Evolutionary conservation across 2,888 invertebrate species (phyloP), one percentile per base, ranked within the genome.

Genomic region (Drosophila austrosaltans): DNA sequence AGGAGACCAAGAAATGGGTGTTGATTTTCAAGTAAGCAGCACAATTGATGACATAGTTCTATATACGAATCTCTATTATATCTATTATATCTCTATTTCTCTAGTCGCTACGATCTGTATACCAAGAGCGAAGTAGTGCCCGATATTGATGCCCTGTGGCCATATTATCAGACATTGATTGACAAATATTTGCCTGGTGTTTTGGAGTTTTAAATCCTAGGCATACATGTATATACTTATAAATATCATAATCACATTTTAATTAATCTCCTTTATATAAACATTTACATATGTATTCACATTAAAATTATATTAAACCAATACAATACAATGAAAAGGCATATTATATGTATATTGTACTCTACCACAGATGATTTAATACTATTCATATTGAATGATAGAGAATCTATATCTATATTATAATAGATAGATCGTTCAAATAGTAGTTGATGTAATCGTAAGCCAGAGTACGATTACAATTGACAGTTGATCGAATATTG

Each of bases 91-190:
- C 36, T 10, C 1, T 10, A 36, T 36, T 48, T 48, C 48, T 48
- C 1, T 93, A 98, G 98, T 92, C 95, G 97, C 93, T 99, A 97
- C 91, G 99, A 99, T 92, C 93, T 99, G 64, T 99, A 99, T 93
- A 98, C 99, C 0, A 99, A 99, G 92, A 95, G 95, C 82, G 94
- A 95, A n/a, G 94, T 93, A 0, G 90, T 96, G 1, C 99, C 98
- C 0, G 96, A 98, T 89, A 95, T 98, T 64, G 96, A 97, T 61
- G 94, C 94, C 7, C 93, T 99, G 44, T 96, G 96, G 95, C 97
- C 98, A 0, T 99, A 99, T 92, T 99, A 99, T 92, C 96, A 98
- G 91, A 92, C 93, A 0, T 94, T 99, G 12, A 97, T 99, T 82
- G 96, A 98, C 68, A 97, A 98, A 92, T 99, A 98, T 92, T 94